Conservation (phyloP, 1,140 invertebrate genomes). For the Apis florea region DNA sequence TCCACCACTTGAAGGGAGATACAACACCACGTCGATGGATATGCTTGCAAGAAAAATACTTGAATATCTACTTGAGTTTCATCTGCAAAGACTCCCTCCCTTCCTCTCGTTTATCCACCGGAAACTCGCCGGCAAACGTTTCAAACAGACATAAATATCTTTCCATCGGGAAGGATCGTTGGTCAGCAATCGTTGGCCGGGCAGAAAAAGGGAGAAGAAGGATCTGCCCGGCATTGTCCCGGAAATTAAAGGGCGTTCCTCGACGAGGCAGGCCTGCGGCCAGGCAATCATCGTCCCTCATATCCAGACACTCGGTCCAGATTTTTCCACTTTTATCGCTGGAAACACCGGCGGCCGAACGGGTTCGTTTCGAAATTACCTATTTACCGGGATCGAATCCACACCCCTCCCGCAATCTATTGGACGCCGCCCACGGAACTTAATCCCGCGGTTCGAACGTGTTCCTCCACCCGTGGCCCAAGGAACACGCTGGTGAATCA, state of each 20-base stretch:
- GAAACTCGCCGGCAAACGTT: constrained; percentile 35
- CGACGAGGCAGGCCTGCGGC: constrained; percentile 5
- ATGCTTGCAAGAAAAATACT: background rate
- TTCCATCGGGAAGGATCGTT: constrained; percentile 54
- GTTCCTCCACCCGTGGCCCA: constrained; percentile 3
- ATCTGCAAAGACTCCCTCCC: background rate
- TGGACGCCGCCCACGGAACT: background rate
- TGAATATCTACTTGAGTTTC: background rate
- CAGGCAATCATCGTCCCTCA: constrained; percentile 47
- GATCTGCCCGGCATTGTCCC: constrained; percentile 55
- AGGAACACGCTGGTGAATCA: constrained; percentile 29
- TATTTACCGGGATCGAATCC: constrained; percentile 46
- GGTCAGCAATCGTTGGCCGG: constrained; percentile 11
- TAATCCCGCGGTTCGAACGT: background rate
- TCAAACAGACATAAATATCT: constrained; percentile 59
- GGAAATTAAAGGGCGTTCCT: constrained; percentile 65
- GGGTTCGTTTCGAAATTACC: constrained; percentile 47
- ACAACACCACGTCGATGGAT: too few relatives aligned
- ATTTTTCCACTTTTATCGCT: constrained; percentile 52
- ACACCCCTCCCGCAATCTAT: background rate
- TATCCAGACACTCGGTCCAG: constrained; percentile 40
- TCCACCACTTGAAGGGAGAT: too few relatives aligned
- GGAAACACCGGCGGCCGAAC: background rate
- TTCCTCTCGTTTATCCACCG: background rate
- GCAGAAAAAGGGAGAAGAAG: background rate